Base-by-base conservation (phyloP, 2,113 vertebrate genomes). In the Micromys minutus region DNA sequence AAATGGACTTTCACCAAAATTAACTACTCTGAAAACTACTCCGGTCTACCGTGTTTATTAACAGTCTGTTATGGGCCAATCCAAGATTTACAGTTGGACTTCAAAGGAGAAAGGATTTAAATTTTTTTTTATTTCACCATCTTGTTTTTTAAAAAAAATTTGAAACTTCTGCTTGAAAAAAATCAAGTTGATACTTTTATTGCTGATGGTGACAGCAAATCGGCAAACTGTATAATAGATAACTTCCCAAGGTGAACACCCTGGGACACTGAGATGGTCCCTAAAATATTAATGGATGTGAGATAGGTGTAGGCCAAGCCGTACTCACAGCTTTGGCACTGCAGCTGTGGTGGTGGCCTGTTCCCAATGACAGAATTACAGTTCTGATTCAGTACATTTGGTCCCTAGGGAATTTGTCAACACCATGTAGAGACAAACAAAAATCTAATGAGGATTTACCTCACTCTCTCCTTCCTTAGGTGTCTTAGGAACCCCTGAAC, bases 111-210 rank as follows among this genome's bases (percentile, higher is more conserved):
- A 36, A 17, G 47, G 2, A 34, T 26, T 74, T 92, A 5, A 16
- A 0, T 36, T 16, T 67, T 67, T 47, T 93, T 12, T 84, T 91
- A 86, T 81, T 11, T 21, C 8, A 17, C 16, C 26, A 71, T 69
- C 52, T 72, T 92, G 5, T 11, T n/a, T 11, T n/a, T 96, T 45
- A 92, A 90, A 92, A 39, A 72, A 34, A 83, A 79, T 87, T 59
- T 21, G 88, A 79, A 93, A 19, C 6, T 59, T 86, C 85, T 71
- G 12, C 39, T 95, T 95, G 72, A 95, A 95, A 94, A 97, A 94
- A 84, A 95, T 22, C n/a, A n/a, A n/a, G 36, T 93, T 95, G 77
- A 87, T 93, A 92, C 45, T 95, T 96, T 94, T 81, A 87, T 77
- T 95, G 91, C 89, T 86, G 31, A 39, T 91, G 52, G 55, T 5